A percentile compares a stretch with the other conserved stretches of the same genome.
Evolutionary conservation across 2,797 vertebrate species (phyloP).

Genomic region (Pelochelys cantorii): DNA sequence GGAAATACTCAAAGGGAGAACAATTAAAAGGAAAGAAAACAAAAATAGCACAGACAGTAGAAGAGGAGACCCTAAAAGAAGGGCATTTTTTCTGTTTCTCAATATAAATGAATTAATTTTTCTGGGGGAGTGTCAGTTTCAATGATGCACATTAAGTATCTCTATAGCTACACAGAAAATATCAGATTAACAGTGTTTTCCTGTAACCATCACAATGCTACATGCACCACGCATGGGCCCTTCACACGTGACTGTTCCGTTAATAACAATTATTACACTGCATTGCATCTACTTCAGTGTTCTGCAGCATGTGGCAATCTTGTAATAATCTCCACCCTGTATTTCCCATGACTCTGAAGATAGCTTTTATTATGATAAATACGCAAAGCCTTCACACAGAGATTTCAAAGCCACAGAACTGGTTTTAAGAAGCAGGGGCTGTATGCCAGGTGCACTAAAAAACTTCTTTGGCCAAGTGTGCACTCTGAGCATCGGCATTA

Average conservation of each 20-base stretch:
- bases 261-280: rapidly evolving
- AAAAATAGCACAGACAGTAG: rapidly evolving
- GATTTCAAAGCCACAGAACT: neutral
- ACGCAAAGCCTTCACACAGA: neutral
- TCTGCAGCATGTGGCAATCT: neutral
- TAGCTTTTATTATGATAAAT: rapidly evolving
- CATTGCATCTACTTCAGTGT: rapidly evolving
- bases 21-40: neutral
- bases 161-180: rapidly evolving
- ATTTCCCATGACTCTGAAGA: neutral
- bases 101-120: rapidly evolving
- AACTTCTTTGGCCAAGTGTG: neutral
- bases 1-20: neutral
- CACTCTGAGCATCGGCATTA: rapidly evolving
- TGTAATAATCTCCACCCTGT: neutral
- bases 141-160: rapidly evolving
- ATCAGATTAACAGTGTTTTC: neutral
- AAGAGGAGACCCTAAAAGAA: rapidly evolving
- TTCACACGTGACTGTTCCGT: rapidly evolving
- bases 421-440: neutral
- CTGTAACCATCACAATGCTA: rapidly evolving
- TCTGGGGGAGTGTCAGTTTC: rapidly evolving
- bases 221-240: neutral
- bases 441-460: neutral
- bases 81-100: neutral